phyloP scores from a whole-genome alignment of 2,888 invertebrate species.

The Cephus runcator region DNA sequence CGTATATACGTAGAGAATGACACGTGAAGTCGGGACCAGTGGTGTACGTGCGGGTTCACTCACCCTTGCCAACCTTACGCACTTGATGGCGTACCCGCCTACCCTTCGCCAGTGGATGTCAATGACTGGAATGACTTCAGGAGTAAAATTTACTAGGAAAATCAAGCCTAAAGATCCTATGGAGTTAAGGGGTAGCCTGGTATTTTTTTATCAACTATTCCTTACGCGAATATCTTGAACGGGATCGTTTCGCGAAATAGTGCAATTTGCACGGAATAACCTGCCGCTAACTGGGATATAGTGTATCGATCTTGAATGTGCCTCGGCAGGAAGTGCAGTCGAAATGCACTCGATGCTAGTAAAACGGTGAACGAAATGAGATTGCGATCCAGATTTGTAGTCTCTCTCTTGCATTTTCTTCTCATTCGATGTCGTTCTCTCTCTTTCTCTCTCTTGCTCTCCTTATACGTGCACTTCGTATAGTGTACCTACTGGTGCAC shows the following conservation, averaged over 20 bases:
- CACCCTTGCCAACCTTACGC: conserved; percentile 44
- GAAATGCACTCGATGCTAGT: conserved; percentile 8
- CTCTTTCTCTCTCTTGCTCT: not conserved
- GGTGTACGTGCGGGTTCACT: conserved; percentile 35
- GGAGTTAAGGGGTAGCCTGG: not conserved
- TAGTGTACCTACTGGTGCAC: not conserved
- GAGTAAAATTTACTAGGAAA: conserved; percentile 28
- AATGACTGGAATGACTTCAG: conserved; percentile 62
- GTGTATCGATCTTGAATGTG: conserved; percentile 17
- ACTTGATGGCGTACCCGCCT: conserved; percentile 53
- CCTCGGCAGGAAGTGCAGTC: conserved; percentile 12
- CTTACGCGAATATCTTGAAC: not conserved
- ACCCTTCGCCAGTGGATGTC: conserved; percentile 55
- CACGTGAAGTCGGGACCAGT: not conserved
- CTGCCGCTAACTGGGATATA: conserved; percentile 23
- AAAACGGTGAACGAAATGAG: conserved; percentile 22
- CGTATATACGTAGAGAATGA: not conserved
- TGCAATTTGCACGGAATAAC: conserved; percentile 24
- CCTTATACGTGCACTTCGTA: not conserved
- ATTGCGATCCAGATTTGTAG: conserved; percentile 28
- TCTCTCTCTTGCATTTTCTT: not conserved
- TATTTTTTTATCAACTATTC: not conserved
- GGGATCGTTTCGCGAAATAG: not conserved
- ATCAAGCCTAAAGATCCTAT: not conserved
- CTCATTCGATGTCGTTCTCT: not conserved